Conservation (phyloP, 2,797 vertebrate species). For the Rhynchotus rufescens region DNA sequence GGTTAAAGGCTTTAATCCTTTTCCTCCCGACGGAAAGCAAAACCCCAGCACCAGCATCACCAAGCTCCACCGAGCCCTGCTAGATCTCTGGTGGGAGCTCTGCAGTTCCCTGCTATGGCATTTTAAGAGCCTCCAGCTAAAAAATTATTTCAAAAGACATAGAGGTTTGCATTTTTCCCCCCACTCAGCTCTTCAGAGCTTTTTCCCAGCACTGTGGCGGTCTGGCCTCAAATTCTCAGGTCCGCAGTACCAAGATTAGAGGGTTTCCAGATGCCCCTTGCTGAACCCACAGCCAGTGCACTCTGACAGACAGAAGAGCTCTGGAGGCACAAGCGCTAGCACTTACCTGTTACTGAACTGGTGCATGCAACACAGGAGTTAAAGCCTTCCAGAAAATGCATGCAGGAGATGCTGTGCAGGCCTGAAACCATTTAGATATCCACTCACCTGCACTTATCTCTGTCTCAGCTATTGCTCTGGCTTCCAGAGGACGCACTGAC, state of each 20-base stretch:
- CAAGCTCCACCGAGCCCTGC: background rate
- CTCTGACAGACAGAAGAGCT: background rate
- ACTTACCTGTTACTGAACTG: background rate
- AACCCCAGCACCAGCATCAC: slow-evolving; percentile 6
- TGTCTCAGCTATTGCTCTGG: background rate
- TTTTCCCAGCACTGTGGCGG: background rate
- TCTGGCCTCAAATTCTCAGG: background rate
- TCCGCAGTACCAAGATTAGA: background rate
- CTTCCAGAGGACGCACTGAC: background rate
- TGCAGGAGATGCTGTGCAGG: background rate
- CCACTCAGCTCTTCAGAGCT: background rate
- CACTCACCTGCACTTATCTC: background rate
- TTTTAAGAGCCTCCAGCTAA: slow-evolving; percentile 5
- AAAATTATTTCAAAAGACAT: slow-evolving; percentile 13
- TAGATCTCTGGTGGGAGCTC: background rate
- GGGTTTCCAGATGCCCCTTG: background rate
- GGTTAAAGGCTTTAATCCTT: slow-evolving; percentile 71
- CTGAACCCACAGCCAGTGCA: fast-evolving
- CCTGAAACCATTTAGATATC: background rate
- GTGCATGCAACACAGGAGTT: background rate
- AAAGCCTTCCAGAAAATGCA: background rate
- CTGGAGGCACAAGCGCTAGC: fast-evolving
- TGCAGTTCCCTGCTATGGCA: background rate
- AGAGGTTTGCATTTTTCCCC: background rate
- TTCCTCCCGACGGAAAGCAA: slow-evolving; percentile 62